A percentile compares a stretch with the other conserved stretches of the same genome.
Conservation (phyloP, 2,113 vertebrate genomes). For the Leucopsar rothschildi region DNA sequence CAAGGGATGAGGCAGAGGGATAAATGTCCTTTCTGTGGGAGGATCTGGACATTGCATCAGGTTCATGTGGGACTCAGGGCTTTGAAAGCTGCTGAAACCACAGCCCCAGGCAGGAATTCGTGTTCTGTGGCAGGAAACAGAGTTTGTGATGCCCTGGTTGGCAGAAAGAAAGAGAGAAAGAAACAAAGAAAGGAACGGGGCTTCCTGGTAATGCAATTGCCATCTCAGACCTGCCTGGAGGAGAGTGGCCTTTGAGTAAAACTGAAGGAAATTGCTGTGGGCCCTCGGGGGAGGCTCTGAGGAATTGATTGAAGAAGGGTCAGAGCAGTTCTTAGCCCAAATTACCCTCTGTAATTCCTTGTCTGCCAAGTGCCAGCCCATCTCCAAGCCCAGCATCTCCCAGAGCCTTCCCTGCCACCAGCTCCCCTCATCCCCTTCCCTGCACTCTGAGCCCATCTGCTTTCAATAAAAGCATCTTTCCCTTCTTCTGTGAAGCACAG, state of each 20-base stretch:
- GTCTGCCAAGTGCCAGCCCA: neutral
- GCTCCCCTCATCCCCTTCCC: neutral
- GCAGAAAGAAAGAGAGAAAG: neutral
- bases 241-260: constrained; percentile 1
- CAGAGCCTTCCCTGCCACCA: neutral
- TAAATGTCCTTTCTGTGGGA: neutral
- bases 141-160: neutral
- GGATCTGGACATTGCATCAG: neutral
- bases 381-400: neutral
- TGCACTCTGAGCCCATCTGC: neutral
- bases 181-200: neutral
- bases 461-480: neutral
- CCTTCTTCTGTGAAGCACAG: neutral
- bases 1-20: neutral
- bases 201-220: neutral
- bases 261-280: constrained; percentile 28
- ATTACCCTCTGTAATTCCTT: neutral
- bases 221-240: neutral
- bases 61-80: neutral
- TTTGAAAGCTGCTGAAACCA: neutral
- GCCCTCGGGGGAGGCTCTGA: neutral
- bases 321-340: constrained; percentile 2
- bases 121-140: neutral
- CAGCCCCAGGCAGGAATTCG: neutral
- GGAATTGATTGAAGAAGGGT: neutral